These are phyloP conservation scores for Ostrea denselamellosa DNA, from an alignment of 1,140 invertebrate genomes.

Conservation along the genomic window DNA sequence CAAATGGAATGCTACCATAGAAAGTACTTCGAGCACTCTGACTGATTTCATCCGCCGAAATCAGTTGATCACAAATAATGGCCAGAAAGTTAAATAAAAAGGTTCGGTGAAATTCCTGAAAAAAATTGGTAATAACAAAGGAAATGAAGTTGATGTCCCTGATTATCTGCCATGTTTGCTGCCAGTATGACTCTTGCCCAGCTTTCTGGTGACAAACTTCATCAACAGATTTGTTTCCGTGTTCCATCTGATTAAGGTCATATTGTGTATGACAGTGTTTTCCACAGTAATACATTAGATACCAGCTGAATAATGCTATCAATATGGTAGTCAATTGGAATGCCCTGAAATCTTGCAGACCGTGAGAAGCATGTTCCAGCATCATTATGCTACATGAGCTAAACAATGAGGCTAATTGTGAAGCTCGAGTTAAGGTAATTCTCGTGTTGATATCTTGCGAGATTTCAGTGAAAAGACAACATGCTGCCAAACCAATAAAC, in stretches of 20 bases:
- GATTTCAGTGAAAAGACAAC: constrained; percentile 78
- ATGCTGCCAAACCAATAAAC: constrained; percentile 76
- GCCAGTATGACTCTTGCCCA: constrained; percentile 57
- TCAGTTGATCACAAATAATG: constrained; percentile 67
- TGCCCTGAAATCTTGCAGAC: constrained; percentile 70
- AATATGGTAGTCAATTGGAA: constrained; percentile 72
- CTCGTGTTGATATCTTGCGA: constrained; percentile 72
- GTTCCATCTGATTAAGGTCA: constrained; percentile 59
- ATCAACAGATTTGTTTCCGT: constrained; percentile 1
- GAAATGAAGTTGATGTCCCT: constrained; percentile 66
- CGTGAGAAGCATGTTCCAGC: constrained; percentile 66
- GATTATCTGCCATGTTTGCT: constrained; percentile 64
- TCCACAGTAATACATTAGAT: constrained; percentile 71
- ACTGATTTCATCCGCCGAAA: constrained; percentile 55
- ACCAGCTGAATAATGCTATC: constrained; percentile 66
- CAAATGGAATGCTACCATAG: constrained; percentile 60
- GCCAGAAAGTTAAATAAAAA: constrained; percentile 67
- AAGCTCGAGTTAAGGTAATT: constrained; percentile 73
- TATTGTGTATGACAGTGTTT: constrained; percentile 70
- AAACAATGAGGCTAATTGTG: constrained; percentile 71
- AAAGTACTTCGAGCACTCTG: constrained; percentile 61
- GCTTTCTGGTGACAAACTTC: constrained; percentile 42
- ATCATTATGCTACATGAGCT: constrained; percentile 67
- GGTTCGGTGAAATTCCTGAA: constrained; percentile 66
- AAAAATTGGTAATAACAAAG: constrained; percentile 72